Evolutionary conservation across 1,140 invertebrate species (phyloP), one percentile per base, ranked within the genome.

Genomic region (Drosophila yakuba): DNA sequence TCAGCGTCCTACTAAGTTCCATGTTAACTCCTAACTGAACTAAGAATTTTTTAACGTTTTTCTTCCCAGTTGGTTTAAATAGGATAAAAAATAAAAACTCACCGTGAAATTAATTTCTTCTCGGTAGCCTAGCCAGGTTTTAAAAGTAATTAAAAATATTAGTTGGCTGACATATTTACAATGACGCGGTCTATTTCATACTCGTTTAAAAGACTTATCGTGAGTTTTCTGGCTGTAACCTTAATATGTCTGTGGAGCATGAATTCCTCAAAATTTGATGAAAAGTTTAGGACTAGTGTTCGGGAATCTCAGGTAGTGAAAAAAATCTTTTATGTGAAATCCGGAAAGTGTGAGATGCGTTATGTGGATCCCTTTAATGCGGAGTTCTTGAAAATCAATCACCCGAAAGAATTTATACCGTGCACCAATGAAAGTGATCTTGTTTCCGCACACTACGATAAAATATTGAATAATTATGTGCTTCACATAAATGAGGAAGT

Each of bases 381-480:
- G 5, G 80, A 73, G 11, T 58, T 44, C 0, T 15, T 69, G 44
- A 28, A 72, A 28, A 48, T 79, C 2, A 83, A 79, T n/a, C 57
- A 58, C 11, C 80, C 80, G 0, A 56, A 41, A 10, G 4, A 14
- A 0, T 84, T 76, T 36, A 44, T 68, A 39, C 45, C 80, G n/a
- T 84, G 80, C 47, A 72, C 66, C 0, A 84, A 84, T 48, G 45
- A 83, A 55, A 72, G 60, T 52, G 76, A 83, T 15, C 43, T 84
- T 0, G 56, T 79, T 4, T 58, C 62, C 5, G 41, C 62, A 0
- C 35, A 41, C 6, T 83, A 51, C 17, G 67, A 84, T 35, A 12
- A n/a, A 2, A 15, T 57, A 4, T 32, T 35, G 0, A 14, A 76
- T 38, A 61, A 54, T 15, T 84, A 84, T 64, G 43, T 83, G 11